Evolutionary conservation across 2,888 invertebrate species (phyloP), one percentile per base, ranked within the genome.

Genomic region (Epirrita christyi): DNA sequence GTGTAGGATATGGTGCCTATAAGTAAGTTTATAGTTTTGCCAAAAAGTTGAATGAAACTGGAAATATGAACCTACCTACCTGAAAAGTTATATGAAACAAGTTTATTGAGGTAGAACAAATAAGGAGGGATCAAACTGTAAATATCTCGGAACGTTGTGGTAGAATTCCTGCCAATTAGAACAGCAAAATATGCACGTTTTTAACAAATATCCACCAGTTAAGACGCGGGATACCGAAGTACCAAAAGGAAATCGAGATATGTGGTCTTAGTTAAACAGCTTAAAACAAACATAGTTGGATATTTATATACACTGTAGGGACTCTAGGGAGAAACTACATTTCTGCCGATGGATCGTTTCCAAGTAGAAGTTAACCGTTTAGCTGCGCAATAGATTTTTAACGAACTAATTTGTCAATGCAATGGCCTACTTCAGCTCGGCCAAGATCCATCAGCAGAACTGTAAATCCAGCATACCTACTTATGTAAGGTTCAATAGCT

Each of bases 131-230:
- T 49, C 21, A 15, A 36, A 55, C 49, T 50, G 55, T 49, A 45
- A 45, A 45, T 56, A 37, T 36, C 34, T 36, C 48, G 44, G 48
- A 44, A 55, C 43, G 43, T 49, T 42, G 48, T 43, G 43, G 38
- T 44, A 43, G 47, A 38, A 53, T 53, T 58, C 52, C 40, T 34
- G 27, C n/a, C 34, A 58, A 52, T 57, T 48, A 40, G 44, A 57
- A 48, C 27, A 57, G 46, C 32, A 28, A 9, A 47, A 36, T 55
- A 53, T 43, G 51, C 52, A 53, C 8, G 58, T 54, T 44, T 54
- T 27, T 59, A 61, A 59, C 63, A 65, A 55, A 61, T 59, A 61
- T 59, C 41, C 45, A 48, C 49, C 42, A 34, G 48, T 40, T 37
- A 48, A 29, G 37, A 21, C 21, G 21, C 57, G 34, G 47, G 57